phyloP scores from a whole-genome alignment of 2,113 vertebrate species.

The Bufo gargarizans region DNA sequence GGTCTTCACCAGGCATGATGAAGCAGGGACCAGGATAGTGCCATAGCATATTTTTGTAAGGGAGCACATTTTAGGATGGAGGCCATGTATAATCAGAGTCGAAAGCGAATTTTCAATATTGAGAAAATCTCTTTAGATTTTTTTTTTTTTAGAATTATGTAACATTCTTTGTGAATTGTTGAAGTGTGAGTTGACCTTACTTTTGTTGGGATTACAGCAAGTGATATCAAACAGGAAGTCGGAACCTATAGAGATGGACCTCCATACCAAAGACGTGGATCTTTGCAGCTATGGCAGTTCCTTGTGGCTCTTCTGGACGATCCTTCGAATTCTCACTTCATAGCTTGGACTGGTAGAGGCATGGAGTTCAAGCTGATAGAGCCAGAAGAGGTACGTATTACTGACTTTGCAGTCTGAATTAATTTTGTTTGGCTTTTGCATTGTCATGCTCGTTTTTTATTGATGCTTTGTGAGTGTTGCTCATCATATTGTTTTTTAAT shows the following conservation, averaged over 20 bases:
- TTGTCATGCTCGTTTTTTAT: too few relatives aligned
- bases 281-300: slow-evolving; percentile 97
- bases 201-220: slow-evolving; percentile 65
- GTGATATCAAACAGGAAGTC: slow-evolving; percentile 91
- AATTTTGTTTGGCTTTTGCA: not conserved
- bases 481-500: too few relatives aligned
- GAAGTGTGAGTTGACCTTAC: not conserved
- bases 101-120: not conserved
- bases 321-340: slow-evolving; percentile 91
- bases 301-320: slow-evolving; percentile 94
- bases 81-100: not conserved
- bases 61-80: not conserved
- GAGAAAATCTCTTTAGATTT: not conserved
- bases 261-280: slow-evolving; percentile 92
- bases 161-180: too few relatives aligned
- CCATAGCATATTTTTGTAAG: not conserved
- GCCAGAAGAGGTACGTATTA: slow-evolving; percentile 87
- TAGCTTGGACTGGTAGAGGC: slow-evolving; percentile 96
- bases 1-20: not conserved
- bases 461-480: too few relatives aligned
- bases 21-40: not conserved
- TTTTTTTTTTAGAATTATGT: not conserved
- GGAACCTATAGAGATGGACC: slow-evolving; percentile 84
- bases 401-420: not conserved
- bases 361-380: slow-evolving; percentile 99